Evolutionary conservation across 1,140 invertebrate genomes (phyloP), one percentile per base, ranked within the genome.

Genomic region (Leptopilina clavipes): DNA sequence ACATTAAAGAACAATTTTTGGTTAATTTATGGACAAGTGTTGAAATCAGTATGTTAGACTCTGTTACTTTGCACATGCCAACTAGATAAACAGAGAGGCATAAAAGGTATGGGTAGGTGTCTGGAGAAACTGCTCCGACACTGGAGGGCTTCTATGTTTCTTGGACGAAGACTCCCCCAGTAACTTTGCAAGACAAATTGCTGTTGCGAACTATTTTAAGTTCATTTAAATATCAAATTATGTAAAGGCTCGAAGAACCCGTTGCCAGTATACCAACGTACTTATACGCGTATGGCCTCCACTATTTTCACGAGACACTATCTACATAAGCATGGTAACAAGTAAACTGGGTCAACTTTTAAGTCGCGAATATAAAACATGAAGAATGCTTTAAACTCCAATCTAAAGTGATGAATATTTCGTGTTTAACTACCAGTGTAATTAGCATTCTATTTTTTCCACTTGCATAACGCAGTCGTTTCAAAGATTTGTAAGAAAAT

Each of bases 211-310:
- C 85, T 86, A 85, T 86, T 88, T 87, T 81, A 86, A 84, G 84
- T 81, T 84, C 83, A 86, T 87, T 87, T 88, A 87, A 86, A 86
- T 88, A 86, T 83, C 82, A 84, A 86, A 84, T 84, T 86, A 81
- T 82, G 82, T 80, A 74, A 77, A 78, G 75, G 78, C 75, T 78
- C 10, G 59, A 65, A 65, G 59, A 65, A 65, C 59, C 22, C 25
- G 59, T 19, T 65, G 59, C 59, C 25, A 65, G 25, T 25, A 65
- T 65, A 31, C 22, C 25, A 65, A 65, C 22, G 59, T 65, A 65
- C 59, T 65, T 65, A 40, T 40, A 65, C 22, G 59, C 59, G 8
- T 65, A 31, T 65, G 59, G 10, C 59, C 25, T 65, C 12, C 3
- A 65, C 59, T 65, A 65, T 65, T 65, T 65, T 65, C 59, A 65